phyloP scores from a whole-genome alignment of 2,888 invertebrate genomes.

The Monochamus alternatus region DNA sequence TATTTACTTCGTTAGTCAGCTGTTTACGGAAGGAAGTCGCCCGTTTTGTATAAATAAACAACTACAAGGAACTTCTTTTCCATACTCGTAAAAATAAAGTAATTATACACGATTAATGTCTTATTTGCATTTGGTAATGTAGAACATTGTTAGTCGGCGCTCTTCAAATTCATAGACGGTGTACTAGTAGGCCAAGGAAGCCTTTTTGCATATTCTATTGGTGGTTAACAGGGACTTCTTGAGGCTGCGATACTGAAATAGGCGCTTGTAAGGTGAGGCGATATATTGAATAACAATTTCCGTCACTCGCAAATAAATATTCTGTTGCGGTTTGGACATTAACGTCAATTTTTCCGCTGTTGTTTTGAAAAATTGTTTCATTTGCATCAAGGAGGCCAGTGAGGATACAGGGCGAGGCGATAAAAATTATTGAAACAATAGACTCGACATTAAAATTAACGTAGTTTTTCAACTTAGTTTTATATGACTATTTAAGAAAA shows the following conservation, averaged over 20 bases:
- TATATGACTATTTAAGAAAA: too few relatives aligned
- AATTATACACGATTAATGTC: not conserved
- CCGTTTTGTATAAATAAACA: not conserved
- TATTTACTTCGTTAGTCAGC: not conserved
- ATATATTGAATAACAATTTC: not conserved
- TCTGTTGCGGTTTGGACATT: too few relatives aligned
- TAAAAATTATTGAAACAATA: too few relatives aligned
- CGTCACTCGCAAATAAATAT: too few relatives aligned
- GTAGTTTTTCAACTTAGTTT: too few relatives aligned
- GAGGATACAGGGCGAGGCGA: too few relatives aligned
- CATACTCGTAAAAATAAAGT: not conserved
- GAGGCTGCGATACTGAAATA: not conserved
- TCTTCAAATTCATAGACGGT: slow-evolving; percentile 1
- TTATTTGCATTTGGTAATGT: not conserved
- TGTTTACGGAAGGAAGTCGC: not conserved
- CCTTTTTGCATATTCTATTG: slow-evolving; percentile 12
- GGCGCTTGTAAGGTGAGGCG: slow-evolving; percentile 1
- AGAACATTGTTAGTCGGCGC: not conserved
- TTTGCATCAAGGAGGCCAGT: too few relatives aligned
- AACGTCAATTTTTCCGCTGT: too few relatives aligned
- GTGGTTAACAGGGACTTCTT: not conserved
- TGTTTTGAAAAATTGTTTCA: too few relatives aligned
- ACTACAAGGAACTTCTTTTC: not conserved
- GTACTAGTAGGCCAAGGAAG: slow-evolving; percentile 15
- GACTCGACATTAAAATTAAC: too few relatives aligned